Base-by-base conservation (phyloP, 2,888 invertebrate species). In the Cantharis rustica region DNA sequence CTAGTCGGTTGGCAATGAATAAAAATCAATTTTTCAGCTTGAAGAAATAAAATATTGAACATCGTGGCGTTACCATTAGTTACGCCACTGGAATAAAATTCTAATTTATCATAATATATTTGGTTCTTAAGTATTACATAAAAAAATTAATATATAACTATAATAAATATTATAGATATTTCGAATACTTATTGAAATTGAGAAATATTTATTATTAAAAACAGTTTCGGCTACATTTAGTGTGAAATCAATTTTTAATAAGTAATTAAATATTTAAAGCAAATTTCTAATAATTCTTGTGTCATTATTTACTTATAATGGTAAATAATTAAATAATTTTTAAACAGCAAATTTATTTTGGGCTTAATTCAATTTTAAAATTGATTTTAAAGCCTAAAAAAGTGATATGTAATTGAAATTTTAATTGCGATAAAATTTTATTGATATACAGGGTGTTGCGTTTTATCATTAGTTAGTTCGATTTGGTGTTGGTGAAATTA, bases 391-490 rank as follows among this genome's bases (percentile, higher is more conserved):
- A 47, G n/a, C n/a, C 7, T n/a, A 47, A 47, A 47, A 47, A 47
- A 1, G 2, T 2, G 5, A 13, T 13, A 13, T n/a, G 47, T 47
- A 47, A 47, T n/a, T n/a, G 47, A 47, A 47, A 47, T 47, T 47
- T 47, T 47, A 47, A 47, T 47, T 47, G 13, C 1, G 47, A 47
- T 47, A 47, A 47, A 47, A 47, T 47, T 47, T 47, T 47, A 47
- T 47, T 47, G 47, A 63, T 75, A 75, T 75, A 75, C 75, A 75
- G 75, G 75, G 75, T 75, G 75, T 62, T 23, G 17, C 31, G 16
- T 61, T 47, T 71, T 62, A 61, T 61, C 15, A 61, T 71, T n/a
- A 47, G 47, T 47, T 23, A 23, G 75, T 31, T 66, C 68, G 66
- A 71, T 23, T 66, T 61, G 73, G n/a, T 47, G 47, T 47, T 47